Evolutionary conservation across 2,797 vertebrate genomes (phyloP).

Genomic region (Onychomys torridus): DNA sequence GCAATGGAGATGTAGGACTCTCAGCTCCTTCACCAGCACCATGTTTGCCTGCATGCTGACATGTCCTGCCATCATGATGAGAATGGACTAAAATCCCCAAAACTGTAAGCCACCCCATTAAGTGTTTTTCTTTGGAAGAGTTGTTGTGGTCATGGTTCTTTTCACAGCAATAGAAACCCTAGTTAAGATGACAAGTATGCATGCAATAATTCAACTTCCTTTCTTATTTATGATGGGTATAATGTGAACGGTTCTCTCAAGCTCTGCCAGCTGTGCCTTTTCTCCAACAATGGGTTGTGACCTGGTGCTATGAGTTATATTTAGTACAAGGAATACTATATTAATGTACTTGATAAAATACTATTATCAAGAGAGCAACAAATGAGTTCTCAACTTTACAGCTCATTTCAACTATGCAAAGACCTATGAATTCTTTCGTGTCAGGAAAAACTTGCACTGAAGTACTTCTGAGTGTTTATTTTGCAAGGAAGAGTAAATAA

Average conservation of each 20-base stretch:
- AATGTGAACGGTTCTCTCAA: not conserved
- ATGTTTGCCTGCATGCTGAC: not conserved
- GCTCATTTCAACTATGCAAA: constrained; percentile 6
- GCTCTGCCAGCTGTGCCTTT: not conserved
- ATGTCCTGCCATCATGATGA: not conserved
- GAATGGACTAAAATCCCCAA: not conserved
- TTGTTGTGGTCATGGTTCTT: not conserved
- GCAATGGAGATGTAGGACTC: not conserved
- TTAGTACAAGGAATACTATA: not conserved
- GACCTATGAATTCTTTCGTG: not conserved
- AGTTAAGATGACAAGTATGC: not conserved
- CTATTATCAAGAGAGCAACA: not conserved
- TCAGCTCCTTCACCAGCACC: not conserved
- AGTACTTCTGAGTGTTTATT: not conserved
- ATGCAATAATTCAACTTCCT: too few relatives aligned
- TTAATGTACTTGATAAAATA: not conserved
- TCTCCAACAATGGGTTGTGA: not conserved
- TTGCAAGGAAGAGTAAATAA: not conserved
- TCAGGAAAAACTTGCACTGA: not conserved
- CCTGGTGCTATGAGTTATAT: not conserved
- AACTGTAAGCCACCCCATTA: not conserved
- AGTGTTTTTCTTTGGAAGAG: not conserved
- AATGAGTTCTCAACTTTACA: not conserved
- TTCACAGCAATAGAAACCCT: not conserved
- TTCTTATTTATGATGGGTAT: not conserved